Conservation (phyloP, 2,888 invertebrate species). For the Erpobdella octoculata region DNA sequence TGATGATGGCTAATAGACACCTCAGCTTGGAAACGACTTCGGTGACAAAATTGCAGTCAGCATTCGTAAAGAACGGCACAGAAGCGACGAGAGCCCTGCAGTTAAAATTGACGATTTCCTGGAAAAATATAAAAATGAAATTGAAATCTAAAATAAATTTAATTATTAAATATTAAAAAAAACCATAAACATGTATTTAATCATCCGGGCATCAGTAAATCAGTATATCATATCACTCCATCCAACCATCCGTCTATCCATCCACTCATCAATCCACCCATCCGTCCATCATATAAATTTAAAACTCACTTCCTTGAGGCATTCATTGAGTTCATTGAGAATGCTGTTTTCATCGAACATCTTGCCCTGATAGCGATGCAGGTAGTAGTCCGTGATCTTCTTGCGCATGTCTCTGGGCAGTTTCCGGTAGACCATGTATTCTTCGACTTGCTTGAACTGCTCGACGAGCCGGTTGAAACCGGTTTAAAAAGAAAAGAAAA, state of each 20-base stretch:
- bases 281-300: no score
- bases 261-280: not conserved
- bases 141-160: no score
- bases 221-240: not conserved
- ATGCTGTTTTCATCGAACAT: conserved; percentile 98
- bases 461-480: no score
- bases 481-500: no score
- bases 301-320: conserved; percentile 73
- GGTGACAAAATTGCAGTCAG: conserved; percentile 94
- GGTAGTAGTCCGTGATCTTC: conserved; percentile 94
- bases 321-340: conserved; percentile 89
- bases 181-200: not conserved
- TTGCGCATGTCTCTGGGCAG: conserved; percentile 89
- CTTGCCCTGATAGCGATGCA: conserved; percentile 96
- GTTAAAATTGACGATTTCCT: conserved; percentile 96
- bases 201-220: not conserved
- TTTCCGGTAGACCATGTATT: conserved; percentile 97
- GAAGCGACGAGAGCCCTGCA: conserved; percentile 64
- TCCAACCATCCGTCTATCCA: not conserved
- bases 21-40: conserved; percentile 94
- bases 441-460: conserved; percentile 97
- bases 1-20: conserved; percentile 51
- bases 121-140: conserved; percentile 28
- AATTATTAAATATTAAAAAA: conserved; percentile 4
- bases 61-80: conserved; percentile 61